A percentile compares a stretch with the other conserved stretches of the same genome.
These are phyloP conservation scores for Unio delphinus DNA, from an alignment of 2,888 invertebrate genomes.

Conservation along the genomic window DNA sequence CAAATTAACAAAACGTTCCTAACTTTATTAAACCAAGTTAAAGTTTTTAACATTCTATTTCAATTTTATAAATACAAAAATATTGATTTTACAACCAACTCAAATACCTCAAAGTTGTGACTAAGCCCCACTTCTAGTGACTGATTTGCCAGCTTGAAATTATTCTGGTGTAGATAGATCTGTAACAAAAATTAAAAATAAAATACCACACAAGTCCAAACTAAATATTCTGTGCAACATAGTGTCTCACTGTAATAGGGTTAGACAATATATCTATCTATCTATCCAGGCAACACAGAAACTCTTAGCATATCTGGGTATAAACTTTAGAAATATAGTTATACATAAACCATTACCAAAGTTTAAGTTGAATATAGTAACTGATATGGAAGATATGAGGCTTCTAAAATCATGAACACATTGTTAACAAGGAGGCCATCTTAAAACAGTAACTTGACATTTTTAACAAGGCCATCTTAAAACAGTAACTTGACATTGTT, in stretches of 20 bases:
- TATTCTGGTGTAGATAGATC: slow-evolving; percentile 79
- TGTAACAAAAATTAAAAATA: slow-evolving; percentile 23
- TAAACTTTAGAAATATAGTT: too few relatives aligned
- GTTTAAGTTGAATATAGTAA: too few relatives aligned
- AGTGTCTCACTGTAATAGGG: not conserved
- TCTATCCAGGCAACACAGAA: too few relatives aligned
- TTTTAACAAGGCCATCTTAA: too few relatives aligned
- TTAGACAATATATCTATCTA: too few relatives aligned
- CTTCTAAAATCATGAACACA: not conserved
- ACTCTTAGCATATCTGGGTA: too few relatives aligned
- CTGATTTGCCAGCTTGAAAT: slow-evolving; percentile 85
- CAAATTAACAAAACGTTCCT: not conserved
- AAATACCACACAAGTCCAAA: not conserved
- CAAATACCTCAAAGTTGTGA: slow-evolving; percentile 85
- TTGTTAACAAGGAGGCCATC: not conserved
- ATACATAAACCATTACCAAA: too few relatives aligned
- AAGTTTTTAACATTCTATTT: not conserved
- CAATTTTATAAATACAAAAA: not conserved
- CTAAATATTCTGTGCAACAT: not conserved
- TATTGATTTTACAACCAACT: too few relatives aligned
- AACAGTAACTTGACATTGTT: not conserved
- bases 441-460: too few relatives aligned
- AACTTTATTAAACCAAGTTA: too few relatives aligned
- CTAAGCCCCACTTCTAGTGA: slow-evolving; percentile 91
- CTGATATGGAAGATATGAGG: not conserved